Evolutionary conservation across 2,888 invertebrate genomes (phyloP).

Genomic region (Lasius fuliginosus): DNA sequence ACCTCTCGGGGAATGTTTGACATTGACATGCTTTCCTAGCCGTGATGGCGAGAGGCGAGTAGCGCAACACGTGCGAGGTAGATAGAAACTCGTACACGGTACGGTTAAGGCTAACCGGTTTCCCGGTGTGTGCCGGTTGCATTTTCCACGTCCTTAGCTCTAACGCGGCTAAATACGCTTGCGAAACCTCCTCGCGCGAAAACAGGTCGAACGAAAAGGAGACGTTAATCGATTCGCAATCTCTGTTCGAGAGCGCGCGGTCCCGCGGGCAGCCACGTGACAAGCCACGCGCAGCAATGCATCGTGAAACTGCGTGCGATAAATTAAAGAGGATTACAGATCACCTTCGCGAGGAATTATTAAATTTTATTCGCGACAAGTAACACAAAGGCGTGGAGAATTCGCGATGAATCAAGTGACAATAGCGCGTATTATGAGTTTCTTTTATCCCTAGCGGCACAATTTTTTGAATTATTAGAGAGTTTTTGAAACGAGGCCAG

Average conservation of each 20-base stretch:
- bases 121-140: conserved; percentile 63
- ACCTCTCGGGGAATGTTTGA: conserved; percentile 65
- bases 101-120: conserved; percentile 77
- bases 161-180: conserved; percentile 60
- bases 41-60: conserved; percentile 61
- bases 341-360: neutral
- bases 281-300: neutral
- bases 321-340: neutral
- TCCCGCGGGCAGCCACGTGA: neutral
- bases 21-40: conserved; percentile 73
- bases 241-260: neutral
- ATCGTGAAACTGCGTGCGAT: neutral
- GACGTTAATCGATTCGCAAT: conserved; percentile 20
- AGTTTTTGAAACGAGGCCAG: neutral
- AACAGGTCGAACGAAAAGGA: conserved; percentile 62
- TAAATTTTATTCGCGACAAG: neutral
- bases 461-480: neutral
- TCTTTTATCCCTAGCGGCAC: neutral
- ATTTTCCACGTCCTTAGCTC: conserved; percentile 70
- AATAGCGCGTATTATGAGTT: too few relatives aligned
- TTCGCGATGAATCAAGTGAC: neutral
- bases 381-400: neutral
- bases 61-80: conserved; percentile 48
- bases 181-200: conserved; percentile 60
- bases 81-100: conserved; percentile 72